phyloP scores from a whole-genome alignment of 2,888 invertebrate species.

The Notodonta ziczac region DNA sequence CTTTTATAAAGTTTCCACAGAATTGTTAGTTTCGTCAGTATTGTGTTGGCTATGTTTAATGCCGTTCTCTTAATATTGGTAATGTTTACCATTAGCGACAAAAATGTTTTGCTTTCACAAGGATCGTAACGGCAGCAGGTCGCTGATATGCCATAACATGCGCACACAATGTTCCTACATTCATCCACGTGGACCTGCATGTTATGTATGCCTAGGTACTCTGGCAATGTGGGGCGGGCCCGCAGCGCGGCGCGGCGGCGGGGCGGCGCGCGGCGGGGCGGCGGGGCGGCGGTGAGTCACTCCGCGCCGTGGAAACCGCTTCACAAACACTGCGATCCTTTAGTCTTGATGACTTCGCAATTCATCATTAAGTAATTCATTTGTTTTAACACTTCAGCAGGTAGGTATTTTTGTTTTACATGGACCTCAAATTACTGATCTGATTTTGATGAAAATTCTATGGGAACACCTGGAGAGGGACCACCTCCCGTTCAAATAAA shows the following conservation, averaged over 20 bases:
- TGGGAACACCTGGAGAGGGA: no score
- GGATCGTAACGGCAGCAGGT: not conserved
- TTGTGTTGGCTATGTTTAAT: not conserved
- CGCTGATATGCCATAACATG: not conserved
- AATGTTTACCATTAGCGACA: no score
- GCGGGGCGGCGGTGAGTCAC: not conserved
- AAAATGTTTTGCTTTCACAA: not conserved
- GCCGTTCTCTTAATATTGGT: not conserved
- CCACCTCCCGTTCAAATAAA: no score
- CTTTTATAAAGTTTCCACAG: not conserved
- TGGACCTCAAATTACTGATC: no score
- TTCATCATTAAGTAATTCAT: not conserved
- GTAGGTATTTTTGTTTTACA: no score
- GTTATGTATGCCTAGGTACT: no score
- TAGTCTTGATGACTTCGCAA: not conserved
- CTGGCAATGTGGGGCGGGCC: no score
- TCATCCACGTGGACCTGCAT: no score
- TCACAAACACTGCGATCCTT: conserved; percentile 1
- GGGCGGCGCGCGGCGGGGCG: no score
- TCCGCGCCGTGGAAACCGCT: conserved; percentile 4
- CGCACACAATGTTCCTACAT: not conserved
- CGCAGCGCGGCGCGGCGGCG: no score
- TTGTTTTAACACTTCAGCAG: no score
- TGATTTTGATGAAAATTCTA: no score
- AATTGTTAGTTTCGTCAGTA: not conserved